These are phyloP conservation scores for Zaprionus camerounensis DNA, from an alignment of 1,140 invertebrate genomes.

Conservation along the genomic window DNA sequence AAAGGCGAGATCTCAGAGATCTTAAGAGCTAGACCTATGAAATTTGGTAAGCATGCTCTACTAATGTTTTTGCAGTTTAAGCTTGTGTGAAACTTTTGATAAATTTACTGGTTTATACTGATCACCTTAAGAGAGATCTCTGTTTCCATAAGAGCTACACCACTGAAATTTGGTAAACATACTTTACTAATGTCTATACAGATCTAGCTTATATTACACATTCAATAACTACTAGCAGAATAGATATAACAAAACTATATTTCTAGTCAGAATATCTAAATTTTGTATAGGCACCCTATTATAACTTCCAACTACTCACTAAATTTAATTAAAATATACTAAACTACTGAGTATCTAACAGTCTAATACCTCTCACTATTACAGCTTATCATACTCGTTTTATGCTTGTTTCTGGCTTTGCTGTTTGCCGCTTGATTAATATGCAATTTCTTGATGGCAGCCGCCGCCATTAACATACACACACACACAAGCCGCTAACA, in stretches of 20 bases:
- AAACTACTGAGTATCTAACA: background rate
- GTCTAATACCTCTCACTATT: background rate
- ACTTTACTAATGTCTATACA: background rate
- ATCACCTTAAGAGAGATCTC: too few species aligned
- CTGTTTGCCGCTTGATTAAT: conserved; percentile 69
- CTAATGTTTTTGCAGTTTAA: too few species aligned
- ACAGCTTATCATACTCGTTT: background rate
- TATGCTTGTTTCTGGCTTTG: conserved; percentile 33
- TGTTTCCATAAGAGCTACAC: background rate
- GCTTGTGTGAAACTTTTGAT: too few species aligned
- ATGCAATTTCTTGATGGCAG: conserved; percentile 74
- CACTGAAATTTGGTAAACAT: background rate
- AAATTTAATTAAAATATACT: background rate
- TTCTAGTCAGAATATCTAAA: background rate
- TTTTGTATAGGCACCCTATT: too few species aligned
- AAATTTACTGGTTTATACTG: too few species aligned
- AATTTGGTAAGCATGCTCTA: too few species aligned
- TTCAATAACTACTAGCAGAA: too few species aligned
- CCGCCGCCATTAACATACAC: conserved; percentile 68
- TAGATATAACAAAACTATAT: background rate
- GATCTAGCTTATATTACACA: background rate
- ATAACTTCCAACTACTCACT: background rate
- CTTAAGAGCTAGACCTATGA: too few species aligned
- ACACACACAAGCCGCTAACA: conserved; percentile 56
- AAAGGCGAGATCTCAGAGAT: too few species aligned